Conservation (phyloP, 2,797 vertebrate species). For the Meda fulgida region DNA sequence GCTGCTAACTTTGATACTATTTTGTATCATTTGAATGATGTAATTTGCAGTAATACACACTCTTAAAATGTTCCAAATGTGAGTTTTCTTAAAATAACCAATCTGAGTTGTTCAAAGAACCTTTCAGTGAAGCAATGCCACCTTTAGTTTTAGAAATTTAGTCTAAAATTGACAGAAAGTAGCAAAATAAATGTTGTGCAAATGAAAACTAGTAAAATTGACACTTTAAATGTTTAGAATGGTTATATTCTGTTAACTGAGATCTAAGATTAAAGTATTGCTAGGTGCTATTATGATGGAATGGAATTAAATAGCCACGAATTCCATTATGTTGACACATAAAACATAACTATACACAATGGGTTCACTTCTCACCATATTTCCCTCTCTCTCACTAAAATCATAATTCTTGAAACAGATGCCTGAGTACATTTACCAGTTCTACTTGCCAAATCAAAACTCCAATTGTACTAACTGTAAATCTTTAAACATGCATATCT, state of each 20-base stretch:
- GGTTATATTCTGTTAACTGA: background rate
- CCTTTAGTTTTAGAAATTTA: background rate
- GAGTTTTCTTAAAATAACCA: background rate
- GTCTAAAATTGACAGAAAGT: background rate
- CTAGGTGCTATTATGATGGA: background rate
- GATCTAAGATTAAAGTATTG: background rate
- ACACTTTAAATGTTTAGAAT: background rate
- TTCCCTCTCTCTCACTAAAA: background rate
- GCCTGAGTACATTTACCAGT: background rate
- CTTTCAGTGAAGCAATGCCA: background rate
- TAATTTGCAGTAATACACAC: background rate
- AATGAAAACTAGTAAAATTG: background rate
- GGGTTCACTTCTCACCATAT: background rate
- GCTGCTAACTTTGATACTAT: constrained; percentile 12
- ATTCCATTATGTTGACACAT: constrained; percentile 4
- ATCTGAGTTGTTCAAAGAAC: background rate
- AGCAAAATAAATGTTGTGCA: background rate
- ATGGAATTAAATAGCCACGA: background rate
- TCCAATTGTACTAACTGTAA: constrained; percentile 15
- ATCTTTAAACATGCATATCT: constrained; percentile 39
- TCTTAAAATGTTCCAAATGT: background rate
- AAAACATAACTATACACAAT: background rate
- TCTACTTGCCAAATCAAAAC: constrained; percentile 13
- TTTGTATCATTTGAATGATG: background rate
- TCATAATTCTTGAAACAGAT: background rate